These are phyloP conservation scores for Leiothrix lutea DNA, from an alignment of 2,113 vertebrate species.

Conservation along the genomic window DNA sequence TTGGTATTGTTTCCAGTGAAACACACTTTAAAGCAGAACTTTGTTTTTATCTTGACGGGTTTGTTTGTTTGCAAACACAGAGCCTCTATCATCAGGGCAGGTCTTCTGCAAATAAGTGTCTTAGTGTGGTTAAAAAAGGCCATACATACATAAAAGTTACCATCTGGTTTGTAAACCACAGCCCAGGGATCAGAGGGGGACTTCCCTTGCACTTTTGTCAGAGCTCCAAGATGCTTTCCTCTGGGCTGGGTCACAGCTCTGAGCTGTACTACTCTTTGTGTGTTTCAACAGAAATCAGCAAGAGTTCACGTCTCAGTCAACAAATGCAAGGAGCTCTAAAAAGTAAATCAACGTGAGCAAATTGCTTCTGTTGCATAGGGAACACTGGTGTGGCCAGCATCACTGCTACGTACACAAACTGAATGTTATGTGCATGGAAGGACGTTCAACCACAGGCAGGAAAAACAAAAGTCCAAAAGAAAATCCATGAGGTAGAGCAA, in stretches of 20 bases:
- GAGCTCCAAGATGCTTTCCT: not conserved
- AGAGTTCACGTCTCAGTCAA: not conserved
- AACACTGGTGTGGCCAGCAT: not conserved
- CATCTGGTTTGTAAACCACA: conserved; percentile 65
- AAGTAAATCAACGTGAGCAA: not conserved
- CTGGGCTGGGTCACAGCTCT: not conserved
- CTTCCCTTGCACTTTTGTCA: not conserved
- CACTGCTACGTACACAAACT: not conserved
- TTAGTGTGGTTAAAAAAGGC: conserved; percentile 62
- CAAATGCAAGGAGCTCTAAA: not conserved
- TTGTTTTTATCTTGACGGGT: not conserved
- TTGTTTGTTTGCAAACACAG: conserved; percentile 27
- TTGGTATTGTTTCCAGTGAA: not conserved
- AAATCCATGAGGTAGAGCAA: not conserved
- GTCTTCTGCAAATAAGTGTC: conserved; percentile 62
- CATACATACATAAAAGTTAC: conserved; percentile 26
- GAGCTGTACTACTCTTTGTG: not conserved
- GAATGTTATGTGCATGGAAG: not conserved
- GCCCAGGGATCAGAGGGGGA: not conserved
- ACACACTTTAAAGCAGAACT: not conserved
- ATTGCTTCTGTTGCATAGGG: not conserved
- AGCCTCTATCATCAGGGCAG: conserved; percentile 56
- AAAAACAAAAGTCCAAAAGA: conserved; percentile 22
- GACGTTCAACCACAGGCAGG: not conserved
- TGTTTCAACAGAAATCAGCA: not conserved